phyloP scores from a whole-genome alignment of 2,113 vertebrate genomes.

The Dendropsophus ebraccatus region DNA sequence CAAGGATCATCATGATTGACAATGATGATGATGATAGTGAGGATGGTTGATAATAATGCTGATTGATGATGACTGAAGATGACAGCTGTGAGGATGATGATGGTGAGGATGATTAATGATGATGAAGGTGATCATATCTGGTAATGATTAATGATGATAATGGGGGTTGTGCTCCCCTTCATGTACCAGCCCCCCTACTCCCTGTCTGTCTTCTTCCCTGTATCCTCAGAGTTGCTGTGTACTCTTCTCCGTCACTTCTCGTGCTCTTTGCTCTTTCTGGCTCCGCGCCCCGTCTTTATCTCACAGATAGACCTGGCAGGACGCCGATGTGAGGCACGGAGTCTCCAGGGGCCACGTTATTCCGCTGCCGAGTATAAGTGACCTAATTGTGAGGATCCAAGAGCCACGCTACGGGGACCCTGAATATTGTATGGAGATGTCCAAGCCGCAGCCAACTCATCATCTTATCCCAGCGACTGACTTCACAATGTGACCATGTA shows the following conservation, averaged over 20 bases:
- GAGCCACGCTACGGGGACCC: background rate
- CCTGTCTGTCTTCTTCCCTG: background rate
- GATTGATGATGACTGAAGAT: background rate
- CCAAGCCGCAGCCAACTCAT: background rate
- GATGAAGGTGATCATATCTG: too few relatives aligned
- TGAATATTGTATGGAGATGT: constrained; percentile 21
- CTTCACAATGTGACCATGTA: background rate
- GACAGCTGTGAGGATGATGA: too few relatives aligned
- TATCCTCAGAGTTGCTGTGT: background rate
- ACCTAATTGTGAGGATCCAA: constrained; percentile 26
- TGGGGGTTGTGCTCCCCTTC: background rate
- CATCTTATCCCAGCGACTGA: too few relatives aligned
- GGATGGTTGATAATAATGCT: too few relatives aligned
- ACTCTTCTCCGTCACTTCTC: constrained; percentile 1
- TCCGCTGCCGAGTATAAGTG: constrained; percentile 19
- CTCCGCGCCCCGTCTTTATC: background rate
- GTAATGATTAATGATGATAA: too few relatives aligned
- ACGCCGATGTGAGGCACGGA: constrained; percentile 24
- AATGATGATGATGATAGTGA: background rate
- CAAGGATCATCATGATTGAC: background rate
- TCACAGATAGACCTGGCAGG: constrained; percentile 35
- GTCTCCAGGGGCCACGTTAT: constrained; percentile 32
- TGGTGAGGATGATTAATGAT: too few relatives aligned
- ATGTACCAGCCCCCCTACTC: too few relatives aligned
- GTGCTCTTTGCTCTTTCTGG: constrained; percentile 20